phyloP scores from a whole-genome alignment of 1,140 invertebrate species.

The Drosophila tropicalis region DNA sequence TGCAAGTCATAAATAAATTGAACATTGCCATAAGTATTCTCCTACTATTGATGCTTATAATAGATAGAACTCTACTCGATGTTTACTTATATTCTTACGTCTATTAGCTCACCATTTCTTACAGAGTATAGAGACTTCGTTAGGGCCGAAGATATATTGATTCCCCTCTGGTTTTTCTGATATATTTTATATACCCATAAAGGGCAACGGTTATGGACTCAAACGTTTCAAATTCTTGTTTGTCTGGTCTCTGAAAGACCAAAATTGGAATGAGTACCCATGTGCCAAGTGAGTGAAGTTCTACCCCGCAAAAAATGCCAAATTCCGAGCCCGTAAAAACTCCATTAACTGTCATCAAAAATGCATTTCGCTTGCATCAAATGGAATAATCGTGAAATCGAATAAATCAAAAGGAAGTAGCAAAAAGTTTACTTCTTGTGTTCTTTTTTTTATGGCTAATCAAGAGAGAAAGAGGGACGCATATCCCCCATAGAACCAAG shows the following conservation, averaged over 20 bases:
- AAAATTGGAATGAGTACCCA: conserved; percentile 33
- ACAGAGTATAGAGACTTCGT: not conserved
- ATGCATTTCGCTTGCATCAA: conserved; percentile 79
- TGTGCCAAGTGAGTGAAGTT: conserved; percentile 22
- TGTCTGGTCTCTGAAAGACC: conserved; percentile 47
- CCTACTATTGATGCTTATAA: too few relatives aligned
- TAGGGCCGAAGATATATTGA: not conserved
- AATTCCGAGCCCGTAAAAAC: conserved; percentile 73
- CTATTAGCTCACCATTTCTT: not conserved
- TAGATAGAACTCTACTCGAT: too few relatives aligned
- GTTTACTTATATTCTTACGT: too few relatives aligned
- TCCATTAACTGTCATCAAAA: conserved; percentile 81
- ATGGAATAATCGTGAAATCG: conserved; percentile 76
- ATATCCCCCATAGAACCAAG: conserved; percentile 18
- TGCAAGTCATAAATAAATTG: too few relatives aligned
- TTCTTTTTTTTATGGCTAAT: conserved; percentile 69
- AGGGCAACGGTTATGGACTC: conserved; percentile 34
- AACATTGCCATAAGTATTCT: too few relatives aligned
- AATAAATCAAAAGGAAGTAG: conserved; percentile 69
- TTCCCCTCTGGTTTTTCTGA: not conserved
- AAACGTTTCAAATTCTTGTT: conserved; percentile 35
- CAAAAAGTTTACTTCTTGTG: conserved; percentile 37
- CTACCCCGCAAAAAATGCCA: conserved; percentile 38
- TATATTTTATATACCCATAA: conserved; percentile 50
- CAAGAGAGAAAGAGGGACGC: conserved; percentile 43